phyloP scores from a whole-genome alignment of 2,113 vertebrate species.

The Triplophysa tibetana region DNA sequence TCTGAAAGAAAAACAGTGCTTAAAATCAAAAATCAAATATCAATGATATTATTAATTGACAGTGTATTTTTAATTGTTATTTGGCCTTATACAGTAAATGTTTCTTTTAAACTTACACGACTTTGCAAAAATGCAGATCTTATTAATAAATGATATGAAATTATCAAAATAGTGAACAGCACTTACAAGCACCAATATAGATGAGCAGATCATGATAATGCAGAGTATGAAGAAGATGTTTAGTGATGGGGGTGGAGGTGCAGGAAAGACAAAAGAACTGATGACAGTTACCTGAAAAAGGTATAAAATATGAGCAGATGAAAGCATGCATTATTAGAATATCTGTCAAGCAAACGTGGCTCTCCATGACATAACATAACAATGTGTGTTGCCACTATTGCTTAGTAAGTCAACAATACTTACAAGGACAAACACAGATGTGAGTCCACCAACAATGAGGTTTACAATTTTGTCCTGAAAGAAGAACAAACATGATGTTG shows the following conservation, averaged over 20 bases:
- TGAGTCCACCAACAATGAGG: conserved; percentile 85
- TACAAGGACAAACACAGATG: conserved; percentile 86
- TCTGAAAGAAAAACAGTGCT: conserved; percentile 70
- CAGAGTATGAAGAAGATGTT: conserved; percentile 78
- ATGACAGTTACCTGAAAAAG: conserved; percentile 71
- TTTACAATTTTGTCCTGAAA: conserved; percentile 91
- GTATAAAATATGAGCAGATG: too few relatives aligned
- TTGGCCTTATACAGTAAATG: too few relatives aligned
- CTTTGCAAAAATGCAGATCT: too few relatives aligned
- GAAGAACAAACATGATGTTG: not conserved
- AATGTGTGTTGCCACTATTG: too few relatives aligned
- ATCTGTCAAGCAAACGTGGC: too few relatives aligned
- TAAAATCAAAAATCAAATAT: not conserved
- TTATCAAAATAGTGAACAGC: too few relatives aligned
- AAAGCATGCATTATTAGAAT: not conserved
- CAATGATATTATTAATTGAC: too few relatives aligned
- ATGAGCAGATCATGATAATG: conserved; percentile 73
- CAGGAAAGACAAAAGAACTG: conserved; percentile 74
- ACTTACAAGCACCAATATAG: conserved; percentile 72
- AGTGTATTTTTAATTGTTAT: too few relatives aligned
- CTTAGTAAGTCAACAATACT: conserved; percentile 73
- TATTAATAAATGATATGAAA: too few relatives aligned
- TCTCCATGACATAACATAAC: too few relatives aligned
- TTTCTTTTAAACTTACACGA: too few relatives aligned
- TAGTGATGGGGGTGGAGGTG: conserved; percentile 70